Evolutionary conservation across 2,888 invertebrate species (phyloP), one percentile per base, ranked within the genome.

Genomic region (Protula sp.): DNA sequence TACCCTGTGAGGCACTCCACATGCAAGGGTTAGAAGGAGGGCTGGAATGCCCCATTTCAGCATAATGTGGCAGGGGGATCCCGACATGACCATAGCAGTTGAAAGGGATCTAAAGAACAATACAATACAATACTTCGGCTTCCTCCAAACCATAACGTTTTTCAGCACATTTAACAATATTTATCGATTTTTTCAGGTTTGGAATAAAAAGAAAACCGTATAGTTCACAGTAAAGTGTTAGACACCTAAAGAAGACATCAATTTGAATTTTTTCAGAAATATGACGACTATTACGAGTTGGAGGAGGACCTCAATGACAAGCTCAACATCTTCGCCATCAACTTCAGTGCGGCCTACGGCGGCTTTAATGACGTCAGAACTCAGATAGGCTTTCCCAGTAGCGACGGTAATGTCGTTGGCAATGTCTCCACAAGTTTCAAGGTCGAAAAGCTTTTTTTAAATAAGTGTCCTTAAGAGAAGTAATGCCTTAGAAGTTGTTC

Each of bases 321-420:
- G 58, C 70, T 80, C 57, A 77, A 77, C 62, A 68, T 74, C 5
- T 79, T 77, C 66, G 74, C 77, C 45, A 66, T 67, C n/a, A 79
- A 80, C 65, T 75, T 73, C 72, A 68, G 72, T 53, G 58, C 64
- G 14, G 73, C 74, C 0, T 80, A 80, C 58, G 79, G 78, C 3
- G 79, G 79, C 1, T 54, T 68, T 9, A 79, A 79, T 62, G 70
- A 70, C n/a, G 72, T 80, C n/a, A 67, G 70, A 22, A 67, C 73
- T n/a, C 79, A 79, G 66, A 72, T 74, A n/a, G 76, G 74, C 5
- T 74, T 62, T 54, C 63, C 65, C 29, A 73, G 70, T 55, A 68
- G 72, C 58, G 54, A 54, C 58, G 70, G 77, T 76, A 61, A 47
- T n/a, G n/a, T n/a, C n/a, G 56, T 38, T 14, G 9, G 45, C 45